Evolutionary conservation across 2,797 vertebrate genomes (phyloP).

Genomic region (Coregonus sp.): DNA sequence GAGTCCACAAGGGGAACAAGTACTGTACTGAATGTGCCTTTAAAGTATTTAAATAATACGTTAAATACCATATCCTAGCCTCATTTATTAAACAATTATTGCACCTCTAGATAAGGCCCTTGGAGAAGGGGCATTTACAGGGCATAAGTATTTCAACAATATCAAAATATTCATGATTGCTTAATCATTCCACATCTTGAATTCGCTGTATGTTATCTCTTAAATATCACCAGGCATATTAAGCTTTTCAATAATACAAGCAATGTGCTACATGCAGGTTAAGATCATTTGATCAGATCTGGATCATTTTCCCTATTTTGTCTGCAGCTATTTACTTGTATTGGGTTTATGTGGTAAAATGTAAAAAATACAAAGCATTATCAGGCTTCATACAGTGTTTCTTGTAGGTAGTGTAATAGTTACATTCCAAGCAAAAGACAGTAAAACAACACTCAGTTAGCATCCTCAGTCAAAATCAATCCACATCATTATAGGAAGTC

Average conservation of each 20-base stretch:
- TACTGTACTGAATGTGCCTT: slow-evolving; percentile 78
- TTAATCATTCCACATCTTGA: slow-evolving; percentile 11
- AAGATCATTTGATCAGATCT: not conserved
- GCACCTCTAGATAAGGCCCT: slow-evolving; percentile 19
- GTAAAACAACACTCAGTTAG: not conserved
- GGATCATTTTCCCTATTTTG: not conserved
- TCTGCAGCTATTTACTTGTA: not conserved
- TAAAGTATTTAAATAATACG: slow-evolving; percentile 60
- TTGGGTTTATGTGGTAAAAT: not conserved
- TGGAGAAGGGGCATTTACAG: slow-evolving; percentile 11
- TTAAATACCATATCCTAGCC: slow-evolving; percentile 45
- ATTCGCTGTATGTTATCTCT: slow-evolving; percentile 9
- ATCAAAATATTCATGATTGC: slow-evolving; percentile 14
- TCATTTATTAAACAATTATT: slow-evolving; percentile 31
- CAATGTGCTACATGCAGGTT: slow-evolving; percentile 5
- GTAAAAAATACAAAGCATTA: not conserved
- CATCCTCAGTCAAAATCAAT: not conserved
- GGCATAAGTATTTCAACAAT: slow-evolving; percentile 13
- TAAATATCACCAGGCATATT: not conserved
- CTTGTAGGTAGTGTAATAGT: not conserved
- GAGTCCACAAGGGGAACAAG: slow-evolving; percentile 50
- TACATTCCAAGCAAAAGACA: not conserved
- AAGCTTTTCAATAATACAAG: slow-evolving; percentile 15
- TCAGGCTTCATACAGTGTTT: not conserved
- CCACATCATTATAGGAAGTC: not conserved